Base-by-base conservation (phyloP, 2,797 vertebrate species). In the Chelidonichthys spinosus region DNA sequence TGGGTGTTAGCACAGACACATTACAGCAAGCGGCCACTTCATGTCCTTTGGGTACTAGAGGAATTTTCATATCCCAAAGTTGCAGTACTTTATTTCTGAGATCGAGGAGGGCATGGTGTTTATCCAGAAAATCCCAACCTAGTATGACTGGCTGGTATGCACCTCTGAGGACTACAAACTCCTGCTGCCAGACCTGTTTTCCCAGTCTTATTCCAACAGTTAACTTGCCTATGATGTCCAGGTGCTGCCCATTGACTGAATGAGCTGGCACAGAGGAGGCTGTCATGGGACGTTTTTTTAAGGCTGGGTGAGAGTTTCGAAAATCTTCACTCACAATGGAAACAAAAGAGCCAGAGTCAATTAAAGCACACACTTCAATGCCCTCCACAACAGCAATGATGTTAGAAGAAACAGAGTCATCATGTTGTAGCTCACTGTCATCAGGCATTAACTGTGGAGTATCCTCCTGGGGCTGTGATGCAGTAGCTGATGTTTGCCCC, bases 281-380 rank as follows among this genome's bases (percentile, higher is more conserved):
- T 17, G 8, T 53, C 42, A 69, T 47, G 39, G 63, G 67, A 18
- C 4, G 2, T 17, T 32, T 83, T 25, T 71, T 60, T 4, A 78
- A 33, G 32, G 79, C 46, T 37, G 53, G 58, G 50, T 74, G 18
- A 44, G 56, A 74, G 17, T 63, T 66, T 17, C 1, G 18, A 63
- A 81, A 78, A 44, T 78, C 56, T 49, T 84, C 44, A n/a, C 66
- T 77, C 49, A 80, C 55, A 58, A 75, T 69, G n/a, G 43, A 80
- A 11, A 63, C 54, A 53, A 58, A 63, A 7, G 59, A 80, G 5
- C 60, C 58, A 49, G 44, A 62, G 37, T 87, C 71, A 60, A 62
- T 66, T 46, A 62, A 33, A 61, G 50, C 2, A 4, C 55, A 56
- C 35, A 66, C 55, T 72, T 77, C 40, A 47, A 42, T 72, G 36